Conservation (phyloP, 2,797 vertebrate genomes). For the Astyanax mexicanus region DNA sequence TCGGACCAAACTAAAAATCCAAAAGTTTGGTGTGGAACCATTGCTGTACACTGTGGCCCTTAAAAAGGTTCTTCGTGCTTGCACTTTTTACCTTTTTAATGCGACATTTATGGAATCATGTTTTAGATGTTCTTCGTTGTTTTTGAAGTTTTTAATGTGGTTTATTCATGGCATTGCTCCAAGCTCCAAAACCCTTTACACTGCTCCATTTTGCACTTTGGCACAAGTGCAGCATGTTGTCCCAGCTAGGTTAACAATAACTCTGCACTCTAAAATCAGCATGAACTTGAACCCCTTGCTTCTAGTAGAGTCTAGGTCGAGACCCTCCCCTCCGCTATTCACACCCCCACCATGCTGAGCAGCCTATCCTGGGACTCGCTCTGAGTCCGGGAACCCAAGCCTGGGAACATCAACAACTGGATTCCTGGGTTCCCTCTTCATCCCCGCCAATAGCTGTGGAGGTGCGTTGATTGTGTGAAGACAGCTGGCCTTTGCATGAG, state of each 20-base stretch:
- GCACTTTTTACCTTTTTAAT: neutral
- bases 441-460: slow-evolving; percentile 16
- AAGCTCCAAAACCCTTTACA: neutral
- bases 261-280: slow-evolving; percentile 34
- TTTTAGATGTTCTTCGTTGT: too few relatives aligned
- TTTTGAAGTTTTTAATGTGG: too few relatives aligned
- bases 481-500: slow-evolving; percentile 50
- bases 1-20: too few relatives aligned
- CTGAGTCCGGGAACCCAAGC: slow-evolving; percentile 33
- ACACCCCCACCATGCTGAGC: slow-evolving; percentile 37
- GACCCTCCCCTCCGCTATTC: neutral
- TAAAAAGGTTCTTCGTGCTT: too few relatives aligned
- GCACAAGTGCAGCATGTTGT: neutral
- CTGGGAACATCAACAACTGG: slow-evolving; percentile 39
- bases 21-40: neutral
- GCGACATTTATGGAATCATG: too few relatives aligned
- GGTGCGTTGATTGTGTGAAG: slow-evolving; percentile 23
- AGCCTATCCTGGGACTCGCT: slow-evolving; percentile 36
- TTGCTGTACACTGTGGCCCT: too few relatives aligned
- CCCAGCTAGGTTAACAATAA: slow-evolving; percentile 39
- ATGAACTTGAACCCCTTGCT: slow-evolving; percentile 48
- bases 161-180: neutral
- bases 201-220: neutral
- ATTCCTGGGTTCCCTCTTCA: slow-evolving; percentile 30
- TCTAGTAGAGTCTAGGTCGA: slow-evolving; percentile 24